These are phyloP conservation scores for Ceryle rudis DNA, from an alignment of 2,797 vertebrate genomes.

Conservation along the genomic window DNA sequence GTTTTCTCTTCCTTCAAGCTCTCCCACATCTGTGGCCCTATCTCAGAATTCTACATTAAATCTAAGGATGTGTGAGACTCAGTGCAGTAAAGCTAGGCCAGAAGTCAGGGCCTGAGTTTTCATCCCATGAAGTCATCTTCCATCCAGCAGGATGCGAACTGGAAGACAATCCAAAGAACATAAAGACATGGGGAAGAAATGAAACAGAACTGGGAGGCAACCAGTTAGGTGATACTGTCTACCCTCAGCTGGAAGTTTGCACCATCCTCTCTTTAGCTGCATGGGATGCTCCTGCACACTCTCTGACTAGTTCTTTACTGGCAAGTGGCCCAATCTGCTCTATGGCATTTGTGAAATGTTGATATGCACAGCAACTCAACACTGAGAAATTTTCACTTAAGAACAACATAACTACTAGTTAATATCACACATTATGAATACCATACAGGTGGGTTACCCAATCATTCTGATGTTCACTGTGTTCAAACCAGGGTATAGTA, in stretches of 20 bases:
- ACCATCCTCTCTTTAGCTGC: neutral
- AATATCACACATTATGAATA: neutral
- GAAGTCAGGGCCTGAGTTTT: neutral
- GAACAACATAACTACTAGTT: neutral
- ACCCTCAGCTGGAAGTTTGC: neutral
- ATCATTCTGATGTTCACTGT: neutral
- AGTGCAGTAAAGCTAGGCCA: neutral
- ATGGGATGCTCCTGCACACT: neutral
- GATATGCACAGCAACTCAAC: neutral
- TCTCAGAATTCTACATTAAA: neutral
- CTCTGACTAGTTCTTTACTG: neutral
- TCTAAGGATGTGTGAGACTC: neutral
- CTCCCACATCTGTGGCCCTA: neutral
- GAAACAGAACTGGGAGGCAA: neutral
- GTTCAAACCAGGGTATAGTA: neutral
- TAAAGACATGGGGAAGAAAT: neutral
- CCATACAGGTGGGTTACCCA: neutral
- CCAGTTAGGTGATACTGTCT: fast-evolving
- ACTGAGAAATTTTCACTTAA: neutral
- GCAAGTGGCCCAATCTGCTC: neutral
- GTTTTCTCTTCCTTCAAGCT: neutral
- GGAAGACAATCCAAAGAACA: neutral
- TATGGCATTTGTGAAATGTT: neutral
- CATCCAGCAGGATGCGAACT: neutral
- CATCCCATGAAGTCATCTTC: neutral